Conservation (phyloP, 1,140 invertebrate genomes). For the Rhopalosiphum padi region DNA sequence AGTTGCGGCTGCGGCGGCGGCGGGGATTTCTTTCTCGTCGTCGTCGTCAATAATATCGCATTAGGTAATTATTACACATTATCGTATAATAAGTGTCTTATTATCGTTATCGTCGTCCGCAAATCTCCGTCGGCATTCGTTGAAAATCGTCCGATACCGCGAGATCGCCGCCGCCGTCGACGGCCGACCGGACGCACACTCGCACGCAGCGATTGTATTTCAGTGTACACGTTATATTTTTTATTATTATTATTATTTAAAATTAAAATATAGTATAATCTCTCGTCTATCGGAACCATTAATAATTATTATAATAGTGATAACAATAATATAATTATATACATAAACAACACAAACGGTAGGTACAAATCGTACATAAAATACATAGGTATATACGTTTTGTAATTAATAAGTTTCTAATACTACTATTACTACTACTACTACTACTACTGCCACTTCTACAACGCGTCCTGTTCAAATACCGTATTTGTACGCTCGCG, state of each 20-base stretch:
- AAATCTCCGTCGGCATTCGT: background rate
- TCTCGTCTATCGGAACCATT: background rate
- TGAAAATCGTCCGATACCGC: background rate
- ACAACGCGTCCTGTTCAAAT: background rate
- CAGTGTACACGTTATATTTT: background rate
- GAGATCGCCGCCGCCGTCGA: background rate
- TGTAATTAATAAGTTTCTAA: background rate
- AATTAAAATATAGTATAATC: too few species aligned
- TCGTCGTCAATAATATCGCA: background rate
- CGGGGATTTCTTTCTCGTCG: background rate
- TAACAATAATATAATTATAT: too few species aligned
- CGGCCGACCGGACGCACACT: background rate
- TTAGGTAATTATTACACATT: background rate
- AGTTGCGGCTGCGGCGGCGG: too few species aligned
- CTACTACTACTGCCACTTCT: too few species aligned
- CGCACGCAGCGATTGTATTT: background rate
- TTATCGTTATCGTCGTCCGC: background rate
- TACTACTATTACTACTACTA: too few species aligned
- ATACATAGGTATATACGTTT: too few species aligned
- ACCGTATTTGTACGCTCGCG: background rate
- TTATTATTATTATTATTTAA: background rate
- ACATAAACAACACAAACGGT: background rate
- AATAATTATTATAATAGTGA: background rate
- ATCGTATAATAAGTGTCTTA: background rate
- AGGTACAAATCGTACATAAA: background rate